These are phyloP conservation scores for Antitype chi DNA, from an alignment of 2,888 invertebrate species.

Conservation along the genomic window DNA sequence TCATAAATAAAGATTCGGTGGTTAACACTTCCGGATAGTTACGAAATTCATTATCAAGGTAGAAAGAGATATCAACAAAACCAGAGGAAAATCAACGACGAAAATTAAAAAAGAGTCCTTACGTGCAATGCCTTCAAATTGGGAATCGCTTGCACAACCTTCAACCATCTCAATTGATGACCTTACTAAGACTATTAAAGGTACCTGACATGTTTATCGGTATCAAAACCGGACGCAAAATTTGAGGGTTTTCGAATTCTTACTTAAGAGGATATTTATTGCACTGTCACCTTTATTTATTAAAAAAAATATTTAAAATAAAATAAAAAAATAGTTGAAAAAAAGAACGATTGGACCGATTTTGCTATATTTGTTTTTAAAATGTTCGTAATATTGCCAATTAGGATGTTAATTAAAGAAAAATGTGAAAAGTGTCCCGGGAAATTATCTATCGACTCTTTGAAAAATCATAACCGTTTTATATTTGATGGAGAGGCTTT, in stretches of 20 bases:
- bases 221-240: neutral
- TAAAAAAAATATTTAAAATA: neutral
- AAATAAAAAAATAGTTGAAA: no score
- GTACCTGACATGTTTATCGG: slow-evolving; percentile 37
- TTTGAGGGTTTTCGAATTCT: neutral
- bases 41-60: neutral
- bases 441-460: neutral
- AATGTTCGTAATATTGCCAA: neutral
- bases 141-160: slow-evolving; percentile 21
- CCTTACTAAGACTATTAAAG: slow-evolving; percentile 16
- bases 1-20: neutral
- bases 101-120: neutral
- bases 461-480: neutral
- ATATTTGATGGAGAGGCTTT: no score
- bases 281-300: neutral
- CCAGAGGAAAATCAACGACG: slow-evolving; percentile 26
- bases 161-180: slow-evolving; percentile 4
- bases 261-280: neutral
- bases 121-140: slow-evolving; percentile 25
- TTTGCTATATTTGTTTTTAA: neutral
- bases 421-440: neutral
- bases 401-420: neutral
- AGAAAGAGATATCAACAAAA: neutral
- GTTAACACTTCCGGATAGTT: neutral
- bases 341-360: neutral